phyloP scores from a whole-genome alignment of 2,888 invertebrate species.

The Tinea trinotella region DNA sequence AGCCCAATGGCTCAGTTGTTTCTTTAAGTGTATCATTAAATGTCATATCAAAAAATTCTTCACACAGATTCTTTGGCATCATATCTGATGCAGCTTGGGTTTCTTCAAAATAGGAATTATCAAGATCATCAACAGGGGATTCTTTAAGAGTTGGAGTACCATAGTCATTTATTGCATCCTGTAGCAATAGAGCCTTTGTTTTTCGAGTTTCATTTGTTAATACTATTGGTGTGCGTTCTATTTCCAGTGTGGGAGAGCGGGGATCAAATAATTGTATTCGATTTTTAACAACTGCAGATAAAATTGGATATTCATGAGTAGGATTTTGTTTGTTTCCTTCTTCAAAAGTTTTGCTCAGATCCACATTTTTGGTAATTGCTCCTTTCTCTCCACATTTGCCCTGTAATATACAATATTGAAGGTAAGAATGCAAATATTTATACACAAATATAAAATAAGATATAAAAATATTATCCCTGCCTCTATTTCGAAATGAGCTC shows the following conservation, averaged over 20 bases:
- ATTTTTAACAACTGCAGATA: conserved; percentile 61
- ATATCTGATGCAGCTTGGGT: conserved; percentile 36
- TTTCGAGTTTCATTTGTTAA: conserved; percentile 38
- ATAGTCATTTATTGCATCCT: conserved; percentile 29
- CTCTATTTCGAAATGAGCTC: too few relatives aligned
- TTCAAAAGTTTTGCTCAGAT: conserved; percentile 62
- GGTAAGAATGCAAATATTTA: too few relatives aligned
- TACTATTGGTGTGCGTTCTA: conserved; percentile 73
- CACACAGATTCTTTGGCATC: conserved; percentile 53
- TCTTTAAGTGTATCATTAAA: conserved; percentile 50
- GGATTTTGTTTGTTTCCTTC: conserved; percentile 41
- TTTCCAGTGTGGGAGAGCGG: conserved; percentile 72
- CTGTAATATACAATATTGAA: too few relatives aligned
- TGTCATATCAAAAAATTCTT: conserved; percentile 47
- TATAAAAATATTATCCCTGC: too few relatives aligned
- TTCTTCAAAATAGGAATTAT: conserved; percentile 36
- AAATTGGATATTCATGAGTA: conserved; percentile 58
- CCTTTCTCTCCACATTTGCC: conserved; percentile 50
- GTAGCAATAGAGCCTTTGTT: conserved; percentile 30
- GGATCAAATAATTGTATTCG: conserved; percentile 69
- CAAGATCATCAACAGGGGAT: conserved; percentile 31
- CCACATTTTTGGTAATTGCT: conserved; percentile 64
- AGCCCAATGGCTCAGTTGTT: conserved; percentile 51
- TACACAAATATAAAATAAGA: too few relatives aligned
- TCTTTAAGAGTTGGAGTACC: conserved; percentile 38